phyloP scores from a whole-genome alignment of 2,797 vertebrate genomes.

The Catamblyrhynchus diadema region DNA sequence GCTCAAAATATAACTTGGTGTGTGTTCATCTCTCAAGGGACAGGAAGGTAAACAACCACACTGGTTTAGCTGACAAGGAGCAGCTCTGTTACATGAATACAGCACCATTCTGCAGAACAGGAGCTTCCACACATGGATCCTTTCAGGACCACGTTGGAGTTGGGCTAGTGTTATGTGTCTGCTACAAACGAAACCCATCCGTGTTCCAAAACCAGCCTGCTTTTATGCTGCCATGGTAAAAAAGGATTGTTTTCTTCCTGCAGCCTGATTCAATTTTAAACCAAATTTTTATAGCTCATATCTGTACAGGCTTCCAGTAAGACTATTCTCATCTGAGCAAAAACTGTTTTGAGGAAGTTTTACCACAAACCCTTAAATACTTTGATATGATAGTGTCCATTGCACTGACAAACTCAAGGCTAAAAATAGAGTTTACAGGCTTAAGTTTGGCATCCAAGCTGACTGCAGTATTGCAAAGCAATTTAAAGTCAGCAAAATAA shows the following conservation, averaged over 20 bases:
- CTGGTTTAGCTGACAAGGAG: neutral
- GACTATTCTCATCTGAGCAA: conserved; percentile 56
- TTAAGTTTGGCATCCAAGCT: conserved; percentile 41
- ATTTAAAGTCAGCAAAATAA: conserved; percentile 63
- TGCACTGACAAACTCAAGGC: conserved; percentile 50
- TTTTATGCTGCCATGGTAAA: conserved; percentile 5
- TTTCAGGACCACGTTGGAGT: neutral
- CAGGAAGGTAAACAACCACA: neutral
- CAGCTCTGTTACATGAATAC: neutral
- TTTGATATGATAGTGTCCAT: conserved; percentile 62
- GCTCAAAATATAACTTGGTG: neutral
- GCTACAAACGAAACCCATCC: neutral
- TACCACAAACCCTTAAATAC: conserved; percentile 65
- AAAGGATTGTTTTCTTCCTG: conserved; percentile 49
- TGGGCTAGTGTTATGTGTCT: neutral
- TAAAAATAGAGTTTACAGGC: conserved; percentile 70
- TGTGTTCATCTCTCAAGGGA: neutral
- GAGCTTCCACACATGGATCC: neutral
- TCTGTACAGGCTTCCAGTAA: conserved; percentile 65
- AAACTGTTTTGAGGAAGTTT: conserved; percentile 64
- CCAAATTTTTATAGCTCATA: conserved; percentile 50
- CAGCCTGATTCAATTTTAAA: conserved; percentile 61
- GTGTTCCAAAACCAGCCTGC: conserved; percentile 11
- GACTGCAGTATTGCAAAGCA: conserved; percentile 53
- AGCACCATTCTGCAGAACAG: neutral